Percentiles rank a stretch among this genome's conserved stretches.
phyloP scores from a whole-genome alignment of 1,140 invertebrate species.

The Macrobrachium rosenbergii region DNA sequence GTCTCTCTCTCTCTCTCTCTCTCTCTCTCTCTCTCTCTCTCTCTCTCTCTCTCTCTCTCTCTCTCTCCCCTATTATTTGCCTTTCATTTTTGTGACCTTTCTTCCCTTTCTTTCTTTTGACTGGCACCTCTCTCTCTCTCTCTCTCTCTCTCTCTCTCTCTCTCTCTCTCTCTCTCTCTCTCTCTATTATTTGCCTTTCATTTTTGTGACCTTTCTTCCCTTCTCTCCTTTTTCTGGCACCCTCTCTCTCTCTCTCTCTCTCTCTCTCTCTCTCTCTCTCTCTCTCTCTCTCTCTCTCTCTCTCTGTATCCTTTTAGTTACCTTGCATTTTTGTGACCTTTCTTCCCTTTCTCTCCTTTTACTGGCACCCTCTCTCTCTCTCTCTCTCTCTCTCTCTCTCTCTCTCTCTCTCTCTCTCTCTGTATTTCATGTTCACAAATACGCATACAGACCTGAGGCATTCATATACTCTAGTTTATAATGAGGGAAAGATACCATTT shows the following conservation, averaged over 20 bases:
- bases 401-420: not conserved
- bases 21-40: not conserved
- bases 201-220: not conserved
- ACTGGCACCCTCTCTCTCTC: not conserved
- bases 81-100: not conserved
- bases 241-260: conserved; percentile 6
- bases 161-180: too few species aligned
- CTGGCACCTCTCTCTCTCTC: not conserved
- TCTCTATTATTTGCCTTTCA: not conserved
- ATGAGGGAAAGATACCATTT: too few species aligned
- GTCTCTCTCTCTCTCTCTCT: not conserved
- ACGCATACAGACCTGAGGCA: too few species aligned
- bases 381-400: not conserved
- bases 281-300: conserved; percentile 18
- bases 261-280: not conserved
- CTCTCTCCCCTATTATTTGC: not conserved
- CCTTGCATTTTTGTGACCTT: not conserved
- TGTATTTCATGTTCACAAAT: too few species aligned
- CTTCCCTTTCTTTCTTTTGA: not conserved
- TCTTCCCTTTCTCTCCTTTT: not conserved
- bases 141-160: conserved; percentile 3
- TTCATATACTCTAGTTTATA: too few species aligned
- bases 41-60: too few species aligned
- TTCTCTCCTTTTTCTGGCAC: too few species aligned
- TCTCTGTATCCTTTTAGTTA: not conserved